Conservation (phyloP, 1,140 invertebrate genomes). For the Drosophila parabipectinata region DNA sequence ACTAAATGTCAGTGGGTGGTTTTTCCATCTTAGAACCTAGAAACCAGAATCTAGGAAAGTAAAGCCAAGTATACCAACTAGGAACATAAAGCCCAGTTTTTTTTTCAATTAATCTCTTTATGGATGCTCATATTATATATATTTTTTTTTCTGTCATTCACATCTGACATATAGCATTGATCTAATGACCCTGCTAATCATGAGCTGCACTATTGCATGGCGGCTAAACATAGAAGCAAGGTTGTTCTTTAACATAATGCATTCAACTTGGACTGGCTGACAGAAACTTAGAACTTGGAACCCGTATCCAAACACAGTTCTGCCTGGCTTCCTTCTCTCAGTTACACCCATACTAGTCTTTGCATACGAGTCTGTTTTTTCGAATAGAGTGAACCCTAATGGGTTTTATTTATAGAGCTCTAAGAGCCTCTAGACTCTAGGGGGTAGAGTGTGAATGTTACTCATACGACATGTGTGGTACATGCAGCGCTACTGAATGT, state of each 20-base stretch:
- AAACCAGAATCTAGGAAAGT: not conserved
- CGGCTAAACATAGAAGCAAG: slow-evolving; percentile 26
- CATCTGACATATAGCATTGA: not conserved
- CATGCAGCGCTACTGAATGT: not conserved
- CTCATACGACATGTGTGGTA: slow-evolving; percentile 1
- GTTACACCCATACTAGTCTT: not conserved
- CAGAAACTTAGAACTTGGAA: slow-evolving; percentile 13
- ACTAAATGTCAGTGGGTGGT: slow-evolving; percentile 8
- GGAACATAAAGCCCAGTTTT: too few relatives aligned
- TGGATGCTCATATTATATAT: too few relatives aligned
- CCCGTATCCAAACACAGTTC: slow-evolving; percentile 24
- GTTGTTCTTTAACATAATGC: slow-evolving; percentile 37
- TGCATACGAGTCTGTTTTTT: not conserved
- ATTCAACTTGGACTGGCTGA: slow-evolving; percentile 8
- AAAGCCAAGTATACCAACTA: not conserved
- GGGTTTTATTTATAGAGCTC: not conserved
- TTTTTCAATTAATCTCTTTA: not conserved
- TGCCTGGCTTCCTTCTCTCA: slow-evolving; percentile 28
- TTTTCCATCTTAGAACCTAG: not conserved
- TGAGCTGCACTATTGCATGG: slow-evolving; percentile 11
- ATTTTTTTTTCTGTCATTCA: not conserved
- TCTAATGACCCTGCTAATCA: slow-evolving; percentile 28
- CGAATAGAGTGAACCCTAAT: slow-evolving; percentile 15
- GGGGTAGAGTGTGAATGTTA: not conserved
- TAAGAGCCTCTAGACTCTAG: not conserved